Conservation (phyloP, 2,797 vertebrate species). For the Geotrypetes seraphini region DNA sequence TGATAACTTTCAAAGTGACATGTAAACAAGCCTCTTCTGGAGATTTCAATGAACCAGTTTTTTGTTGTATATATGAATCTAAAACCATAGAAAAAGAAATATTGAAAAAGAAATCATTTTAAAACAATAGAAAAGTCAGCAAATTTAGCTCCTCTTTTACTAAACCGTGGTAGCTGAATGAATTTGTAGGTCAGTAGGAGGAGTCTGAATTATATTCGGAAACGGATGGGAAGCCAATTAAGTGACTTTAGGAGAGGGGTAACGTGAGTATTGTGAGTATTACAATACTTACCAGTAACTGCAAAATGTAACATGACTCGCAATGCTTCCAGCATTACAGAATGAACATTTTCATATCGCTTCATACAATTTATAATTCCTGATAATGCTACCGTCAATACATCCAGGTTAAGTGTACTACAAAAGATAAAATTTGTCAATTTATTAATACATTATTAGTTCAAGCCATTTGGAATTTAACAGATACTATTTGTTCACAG, state of each 20-base stretch:
- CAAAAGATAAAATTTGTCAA: conserved; percentile 9
- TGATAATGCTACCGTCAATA: conserved; percentile 63
- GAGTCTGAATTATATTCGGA: no score
- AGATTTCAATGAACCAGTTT: conserved; percentile 17
- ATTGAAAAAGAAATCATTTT: not conserved
- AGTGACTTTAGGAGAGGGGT: no score
- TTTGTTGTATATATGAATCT: conserved; percentile 11
- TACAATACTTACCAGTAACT: conserved; percentile 60
- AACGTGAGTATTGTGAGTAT: no score
- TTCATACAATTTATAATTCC: conserved; percentile 73
- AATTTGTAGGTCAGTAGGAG: no score
- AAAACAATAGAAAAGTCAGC: no score
- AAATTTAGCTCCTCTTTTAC: no score
- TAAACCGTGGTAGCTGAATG: no score
- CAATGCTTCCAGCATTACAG: conserved; percentile 80
- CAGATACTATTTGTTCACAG: no score
- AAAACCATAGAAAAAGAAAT: conserved; percentile 11
- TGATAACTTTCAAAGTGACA: conserved; percentile 67
- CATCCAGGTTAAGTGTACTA: conserved; percentile 72
- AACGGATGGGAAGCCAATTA: no score
- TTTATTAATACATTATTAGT: conserved; percentile 4
- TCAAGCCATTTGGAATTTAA: no score
- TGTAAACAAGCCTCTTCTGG: conserved; percentile 55
- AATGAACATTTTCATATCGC: conserved; percentile 60
- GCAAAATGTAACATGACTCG: conserved; percentile 74